Evolutionary conservation across 2,888 invertebrate genomes (phyloP), one percentile per base, ranked within the genome.

Genomic region (Drosophila subsilvestris): DNA sequence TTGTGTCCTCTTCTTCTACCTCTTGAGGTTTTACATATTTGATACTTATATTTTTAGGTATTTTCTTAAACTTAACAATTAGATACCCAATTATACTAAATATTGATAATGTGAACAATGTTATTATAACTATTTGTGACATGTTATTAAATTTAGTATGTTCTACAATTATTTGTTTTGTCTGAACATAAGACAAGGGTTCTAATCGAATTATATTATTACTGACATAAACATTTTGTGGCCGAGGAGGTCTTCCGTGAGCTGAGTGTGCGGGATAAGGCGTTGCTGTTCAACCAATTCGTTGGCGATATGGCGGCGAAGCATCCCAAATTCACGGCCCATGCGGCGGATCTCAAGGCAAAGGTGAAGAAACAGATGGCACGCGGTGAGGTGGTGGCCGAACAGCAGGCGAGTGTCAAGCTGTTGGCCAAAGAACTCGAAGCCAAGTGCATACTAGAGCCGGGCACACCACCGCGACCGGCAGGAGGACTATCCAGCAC

Each of bases 191-290:
- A n/a, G n/a, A n/a, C n/a, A n/a, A n/a, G n/a, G n/a, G n/a, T n/a
- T n/a, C n/a, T n/a, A n/a, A n/a, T n/a, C n/a, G n/a, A n/a, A n/a
- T n/a, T n/a, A n/a, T n/a, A n/a, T n/a, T n/a, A n/a, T n/a, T n/a
- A n/a, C n/a, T n/a, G n/a, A n/a, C n/a, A n/a, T n/a, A n/a, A n/a
- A n/a, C n/a, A n/a, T n/a, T n/a, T n/a, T n/a, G 78, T 89, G 0
- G 87, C 91, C 14, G 91, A 91, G 55, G 90, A 88, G 51, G 89
- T 89, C 0, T 91, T 91, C 55, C 83, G 74, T 0, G 86, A 90
- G 50, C 70, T 91, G 10, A 90, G 90, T 3, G 92, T 91, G 3
- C 91, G 88, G 67, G 91, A 91, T 55, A 91, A 91, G 47, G 90
- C 85, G 0, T 32, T 90, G 48, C 73, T 91, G 3, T 91, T 89